Percentiles rank a stretch among this genome's conserved stretches.
Conservation (phyloP, 2,797 vertebrate species). For the Miichthys miiuy region DNA sequence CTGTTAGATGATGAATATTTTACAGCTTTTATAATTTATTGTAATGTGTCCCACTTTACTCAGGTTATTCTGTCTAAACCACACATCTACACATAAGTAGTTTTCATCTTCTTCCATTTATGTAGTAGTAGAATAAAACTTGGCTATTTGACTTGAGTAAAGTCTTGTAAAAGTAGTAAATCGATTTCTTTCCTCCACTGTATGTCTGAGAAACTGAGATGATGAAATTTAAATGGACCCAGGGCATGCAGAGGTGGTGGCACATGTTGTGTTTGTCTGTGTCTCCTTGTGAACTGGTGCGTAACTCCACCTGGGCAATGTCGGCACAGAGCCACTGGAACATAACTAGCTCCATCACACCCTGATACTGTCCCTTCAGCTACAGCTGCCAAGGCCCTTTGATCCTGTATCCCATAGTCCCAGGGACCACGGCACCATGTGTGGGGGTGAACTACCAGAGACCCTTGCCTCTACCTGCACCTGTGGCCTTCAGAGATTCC, state of each 20-base stretch:
- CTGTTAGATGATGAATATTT: slow-evolving; percentile 9
- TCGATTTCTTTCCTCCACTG: no score
- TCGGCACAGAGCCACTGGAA: slow-evolving; percentile 5
- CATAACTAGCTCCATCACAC: slow-evolving; percentile 42
- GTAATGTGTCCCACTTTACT: slow-evolving; percentile 1
- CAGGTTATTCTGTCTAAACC: neutral
- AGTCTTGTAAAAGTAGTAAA: neutral
- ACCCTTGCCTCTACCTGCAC: slow-evolving; percentile 59
- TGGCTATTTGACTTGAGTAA: neutral
- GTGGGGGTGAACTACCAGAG: slow-evolving; percentile 31
- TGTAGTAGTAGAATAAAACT: neutral
- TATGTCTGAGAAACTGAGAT: neutral
- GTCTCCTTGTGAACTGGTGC: slow-evolving; percentile 36
- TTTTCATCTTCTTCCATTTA: neutral
- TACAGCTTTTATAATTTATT: neutral
- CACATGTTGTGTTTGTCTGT: neutral
- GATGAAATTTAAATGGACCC: neutral
- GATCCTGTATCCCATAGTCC: slow-evolving; percentile 48
- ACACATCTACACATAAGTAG: neutral
- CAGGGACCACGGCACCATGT: slow-evolving; percentile 50
- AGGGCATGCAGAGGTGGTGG: neutral
- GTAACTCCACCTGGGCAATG: slow-evolving; percentile 39
- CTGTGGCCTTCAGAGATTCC: slow-evolving; percentile 61
- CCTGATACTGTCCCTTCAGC: slow-evolving; percentile 35
- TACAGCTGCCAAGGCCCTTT: slow-evolving; percentile 41